A percentile compares a stretch with the other conserved stretches of the same genome.
phyloP scores from a whole-genome alignment of 2,888 invertebrate genomes.

The Augiades crinisus region DNA sequence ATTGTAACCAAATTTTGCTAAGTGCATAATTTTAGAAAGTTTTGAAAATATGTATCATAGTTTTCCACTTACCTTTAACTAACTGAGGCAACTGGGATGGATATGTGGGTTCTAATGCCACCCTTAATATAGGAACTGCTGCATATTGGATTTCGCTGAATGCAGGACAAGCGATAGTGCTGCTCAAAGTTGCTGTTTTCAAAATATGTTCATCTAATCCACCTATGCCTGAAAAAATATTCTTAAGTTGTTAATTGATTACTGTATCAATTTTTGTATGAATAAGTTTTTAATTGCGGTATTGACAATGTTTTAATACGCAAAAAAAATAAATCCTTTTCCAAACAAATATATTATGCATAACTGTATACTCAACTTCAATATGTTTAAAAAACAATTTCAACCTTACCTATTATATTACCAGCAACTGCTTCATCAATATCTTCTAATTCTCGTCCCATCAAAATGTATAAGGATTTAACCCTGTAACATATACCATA shows the following conservation, averaged over 20 bases:
- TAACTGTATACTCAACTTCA: no score
- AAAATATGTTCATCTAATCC: constrained; percentile 91
- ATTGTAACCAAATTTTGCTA: no score
- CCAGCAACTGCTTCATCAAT: constrained; percentile 93
- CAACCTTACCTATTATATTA: constrained; percentile 87
- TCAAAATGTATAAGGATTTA: constrained; percentile 91
- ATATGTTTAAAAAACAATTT: neutral
- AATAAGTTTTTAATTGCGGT: no score
- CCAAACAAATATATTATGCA: no score
- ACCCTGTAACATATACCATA: constrained; percentile 68
- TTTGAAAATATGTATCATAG: no score
- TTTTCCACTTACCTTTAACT: constrained; percentile 73
- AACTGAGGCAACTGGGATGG: constrained; percentile 89
- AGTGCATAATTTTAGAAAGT: no score
- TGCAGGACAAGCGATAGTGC: constrained; percentile 90
- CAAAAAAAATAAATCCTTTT: no score
- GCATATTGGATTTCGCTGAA: constrained; percentile 90
- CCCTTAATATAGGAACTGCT: constrained; percentile 94
- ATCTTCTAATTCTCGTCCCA: constrained; percentile 94
- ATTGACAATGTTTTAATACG: no score
- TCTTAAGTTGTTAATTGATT: no score
- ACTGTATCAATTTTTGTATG: no score
- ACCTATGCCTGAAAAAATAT: constrained; percentile 85
- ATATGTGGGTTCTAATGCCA: constrained; percentile 94
- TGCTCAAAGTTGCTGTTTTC: constrained; percentile 95